Percentiles rank a stretch among this genome's conserved stretches.
These are phyloP conservation scores for Saccopteryx leptura DNA, from an alignment of 2,113 vertebrate genomes.

Conservation along the genomic window DNA sequence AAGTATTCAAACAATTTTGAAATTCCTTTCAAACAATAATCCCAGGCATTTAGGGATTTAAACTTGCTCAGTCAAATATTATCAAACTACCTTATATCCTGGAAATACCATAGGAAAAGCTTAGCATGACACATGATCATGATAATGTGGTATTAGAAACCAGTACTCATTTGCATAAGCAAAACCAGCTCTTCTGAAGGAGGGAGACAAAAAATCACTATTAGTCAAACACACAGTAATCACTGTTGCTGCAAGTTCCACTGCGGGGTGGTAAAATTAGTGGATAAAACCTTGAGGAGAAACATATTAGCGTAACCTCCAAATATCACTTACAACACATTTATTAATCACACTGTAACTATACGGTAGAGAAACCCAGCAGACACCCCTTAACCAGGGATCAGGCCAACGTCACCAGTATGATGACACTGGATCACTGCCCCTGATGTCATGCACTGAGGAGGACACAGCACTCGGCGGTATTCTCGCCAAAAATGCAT, in stretches of 20 bases:
- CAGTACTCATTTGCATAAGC: neutral
- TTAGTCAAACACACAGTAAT: neutral
- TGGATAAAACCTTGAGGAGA: neutral
- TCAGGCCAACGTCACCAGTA: neutral
- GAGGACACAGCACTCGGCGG: neutral
- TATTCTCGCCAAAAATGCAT: neutral
- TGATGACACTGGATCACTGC: accelerated
- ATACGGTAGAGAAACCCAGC: neutral
- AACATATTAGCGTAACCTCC: neutral
- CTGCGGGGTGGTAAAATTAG: neutral
- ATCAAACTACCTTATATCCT: constrained; percentile 24
- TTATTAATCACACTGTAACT: neutral
- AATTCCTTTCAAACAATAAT: constrained; percentile 58
- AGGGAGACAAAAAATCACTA: constrained; percentile 1
- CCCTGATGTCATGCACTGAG: too few relatives aligned
- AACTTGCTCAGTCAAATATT: neutral
- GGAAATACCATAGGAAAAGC: constrained; percentile 32
- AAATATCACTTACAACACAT: neutral
- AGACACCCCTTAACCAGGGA: neutral
- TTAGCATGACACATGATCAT: constrained; percentile 18
- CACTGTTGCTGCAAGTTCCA: neutral
- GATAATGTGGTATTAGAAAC: neutral
- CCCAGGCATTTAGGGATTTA: neutral
- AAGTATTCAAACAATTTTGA: constrained; percentile 41
- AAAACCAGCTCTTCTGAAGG: constrained; percentile 41